These are phyloP conservation scores for Micrastur ruficollis DNA, from an alignment of 2,797 vertebrate species.

Conservation along the genomic window DNA sequence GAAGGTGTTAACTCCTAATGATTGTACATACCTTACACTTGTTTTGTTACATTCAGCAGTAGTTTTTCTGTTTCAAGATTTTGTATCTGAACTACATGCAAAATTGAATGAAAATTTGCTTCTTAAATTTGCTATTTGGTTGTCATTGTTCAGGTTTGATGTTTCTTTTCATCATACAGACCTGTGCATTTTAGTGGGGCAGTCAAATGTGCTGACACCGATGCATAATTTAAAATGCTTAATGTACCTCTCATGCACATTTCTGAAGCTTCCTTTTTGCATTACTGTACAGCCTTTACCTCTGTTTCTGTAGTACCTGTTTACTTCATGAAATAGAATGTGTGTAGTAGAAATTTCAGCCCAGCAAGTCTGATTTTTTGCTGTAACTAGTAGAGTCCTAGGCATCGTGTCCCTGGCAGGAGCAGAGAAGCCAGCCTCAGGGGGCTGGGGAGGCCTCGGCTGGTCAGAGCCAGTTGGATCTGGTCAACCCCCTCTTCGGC, in stretches of 20 bases:
- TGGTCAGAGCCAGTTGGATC: not conserved
- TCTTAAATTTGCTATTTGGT: not conserved
- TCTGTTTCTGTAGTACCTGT: not conserved
- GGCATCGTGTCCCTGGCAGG: not conserved
- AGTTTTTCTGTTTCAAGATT: not conserved
- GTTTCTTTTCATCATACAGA: not conserved
- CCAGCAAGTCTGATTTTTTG: not conserved
- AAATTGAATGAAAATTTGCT: not conserved
- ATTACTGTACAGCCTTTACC: not conserved
- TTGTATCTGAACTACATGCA: not conserved
- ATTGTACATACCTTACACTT: not conserved
- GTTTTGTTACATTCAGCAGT: not conserved
- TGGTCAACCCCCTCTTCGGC: accelerated
- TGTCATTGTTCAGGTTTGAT: not conserved
- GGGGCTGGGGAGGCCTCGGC: not conserved
- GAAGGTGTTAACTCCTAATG: not conserved
- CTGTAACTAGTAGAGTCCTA: not conserved
- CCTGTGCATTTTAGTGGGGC: not conserved
- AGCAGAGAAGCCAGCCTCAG: not conserved
- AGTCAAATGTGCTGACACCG: not conserved
- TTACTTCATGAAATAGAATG: not conserved
- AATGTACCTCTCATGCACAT: not conserved
- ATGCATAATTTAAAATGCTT: not conserved
- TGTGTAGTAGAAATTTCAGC: not conserved
- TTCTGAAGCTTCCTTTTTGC: not conserved